These are phyloP conservation scores for Nomada lathburiana DNA, from an alignment of 2,888 invertebrate species.

Conservation along the genomic window DNA sequence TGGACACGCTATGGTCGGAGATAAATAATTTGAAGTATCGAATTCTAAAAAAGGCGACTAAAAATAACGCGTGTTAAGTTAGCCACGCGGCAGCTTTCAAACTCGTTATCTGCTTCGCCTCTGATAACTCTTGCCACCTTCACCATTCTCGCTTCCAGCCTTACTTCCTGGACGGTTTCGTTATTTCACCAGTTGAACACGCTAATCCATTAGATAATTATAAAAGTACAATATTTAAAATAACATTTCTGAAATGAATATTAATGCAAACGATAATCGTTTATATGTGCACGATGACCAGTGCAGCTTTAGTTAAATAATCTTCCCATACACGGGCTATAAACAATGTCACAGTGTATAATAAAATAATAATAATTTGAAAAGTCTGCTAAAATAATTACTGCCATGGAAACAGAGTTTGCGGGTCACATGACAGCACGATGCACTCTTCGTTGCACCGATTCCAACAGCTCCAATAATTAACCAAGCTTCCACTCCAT, in stretches of 20 bases:
- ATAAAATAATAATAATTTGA: not conserved
- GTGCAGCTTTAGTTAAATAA: too few relatives aligned
- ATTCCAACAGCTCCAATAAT: slow-evolving; percentile 38
- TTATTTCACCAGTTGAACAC: slow-evolving; percentile 3
- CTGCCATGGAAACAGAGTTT: slow-evolving; percentile 17
- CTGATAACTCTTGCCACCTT: slow-evolving; percentile 47
- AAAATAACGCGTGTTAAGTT: slow-evolving; percentile 27
- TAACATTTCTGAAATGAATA: not conserved
- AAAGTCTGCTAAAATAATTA: too few relatives aligned
- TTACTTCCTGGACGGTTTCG: not conserved
- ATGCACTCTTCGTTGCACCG: slow-evolving; percentile 22
- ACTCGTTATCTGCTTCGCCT: slow-evolving; percentile 39
- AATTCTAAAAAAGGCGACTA: slow-evolving; percentile 27
- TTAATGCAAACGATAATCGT: too few relatives aligned
- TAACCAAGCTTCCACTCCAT: slow-evolving; percentile 16
- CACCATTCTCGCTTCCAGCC: slow-evolving; percentile 13
- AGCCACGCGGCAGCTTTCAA: slow-evolving; percentile 32
- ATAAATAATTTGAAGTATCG: slow-evolving; percentile 21
- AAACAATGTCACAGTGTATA: not conserved
- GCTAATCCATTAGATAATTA: not conserved
- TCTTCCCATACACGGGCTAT: too few relatives aligned
- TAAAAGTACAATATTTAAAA: not conserved
- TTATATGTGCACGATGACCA: too few relatives aligned
- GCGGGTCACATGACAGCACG: slow-evolving; percentile 30
- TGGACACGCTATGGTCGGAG: not conserved